Conservation (phyloP, 1,140 invertebrate genomes). For the fruit fly (Drosophila melanogaster) region DNA sequence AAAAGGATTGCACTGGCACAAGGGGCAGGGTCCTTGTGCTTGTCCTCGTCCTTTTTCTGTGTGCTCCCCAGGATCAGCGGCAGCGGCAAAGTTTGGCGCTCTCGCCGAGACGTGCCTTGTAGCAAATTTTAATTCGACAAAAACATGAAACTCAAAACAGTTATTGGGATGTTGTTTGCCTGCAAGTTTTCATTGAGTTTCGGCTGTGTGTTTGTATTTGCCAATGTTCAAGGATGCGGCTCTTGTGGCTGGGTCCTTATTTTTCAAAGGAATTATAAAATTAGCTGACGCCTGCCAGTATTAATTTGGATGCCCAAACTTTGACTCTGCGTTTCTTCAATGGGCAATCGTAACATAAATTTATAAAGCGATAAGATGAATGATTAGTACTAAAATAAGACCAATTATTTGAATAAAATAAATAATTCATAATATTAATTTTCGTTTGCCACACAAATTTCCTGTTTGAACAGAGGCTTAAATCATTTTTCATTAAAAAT, state of each 20-base stretch:
- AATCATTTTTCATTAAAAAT: too few relatives aligned
- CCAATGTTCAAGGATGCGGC: constrained; percentile 5
- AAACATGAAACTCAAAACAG: constrained; percentile 77
- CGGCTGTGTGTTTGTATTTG: constrained; percentile 5
- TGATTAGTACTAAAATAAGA: too few relatives aligned
- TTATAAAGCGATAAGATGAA: too few relatives aligned
- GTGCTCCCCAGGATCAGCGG: constrained; percentile 36
- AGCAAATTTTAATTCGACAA: constrained; percentile 82
- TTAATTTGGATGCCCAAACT: constrained; percentile 16
- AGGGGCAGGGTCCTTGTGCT: constrained; percentile 17
- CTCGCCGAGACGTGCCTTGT: constrained; percentile 77
- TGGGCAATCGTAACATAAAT: neutral
- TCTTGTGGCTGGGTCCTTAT: neutral
- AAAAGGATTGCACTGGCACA: constrained; percentile 21
- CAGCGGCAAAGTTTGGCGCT: constrained; percentile 57
- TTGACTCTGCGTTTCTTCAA: neutral
- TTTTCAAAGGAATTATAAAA: constrained; percentile 25
- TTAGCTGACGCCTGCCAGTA: constrained; percentile 19
- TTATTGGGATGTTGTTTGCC: constrained; percentile 65
- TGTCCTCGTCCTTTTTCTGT: constrained; percentile 9
- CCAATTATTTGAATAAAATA: neutral
- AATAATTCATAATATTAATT: neutral
- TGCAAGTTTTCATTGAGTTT: constrained; percentile 50
- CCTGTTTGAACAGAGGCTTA: too few relatives aligned
- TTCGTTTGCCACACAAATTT: neutral